Conservation (phyloP, 2,113 vertebrate species). For the Thunnus thynnus region DNA sequence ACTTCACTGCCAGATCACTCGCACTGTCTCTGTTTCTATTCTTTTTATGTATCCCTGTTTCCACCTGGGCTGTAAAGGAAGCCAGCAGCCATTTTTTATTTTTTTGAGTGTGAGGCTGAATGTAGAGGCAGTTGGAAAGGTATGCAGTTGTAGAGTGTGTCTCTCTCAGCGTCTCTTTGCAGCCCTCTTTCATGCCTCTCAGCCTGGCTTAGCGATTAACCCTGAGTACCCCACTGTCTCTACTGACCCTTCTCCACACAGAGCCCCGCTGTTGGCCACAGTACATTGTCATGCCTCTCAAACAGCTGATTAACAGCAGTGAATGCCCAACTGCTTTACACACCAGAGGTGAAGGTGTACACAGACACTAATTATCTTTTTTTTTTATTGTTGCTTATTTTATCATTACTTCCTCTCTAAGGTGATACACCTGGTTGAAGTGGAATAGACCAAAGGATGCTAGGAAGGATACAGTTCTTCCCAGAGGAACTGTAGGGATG, state of each 20-base stretch:
- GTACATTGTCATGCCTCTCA: conserved; percentile 65
- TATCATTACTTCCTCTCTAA: conserved; percentile 41
- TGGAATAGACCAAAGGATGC: conserved; percentile 32
- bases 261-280: conserved; percentile 46
- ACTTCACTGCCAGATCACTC: conserved; percentile 54
- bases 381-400: conserved; percentile 30
- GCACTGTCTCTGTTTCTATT: conserved; percentile 32
- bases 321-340: conserved; percentile 62
- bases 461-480: conserved; percentile 40
- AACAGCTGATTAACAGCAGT: conserved; percentile 70
- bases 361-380: conserved; percentile 15
- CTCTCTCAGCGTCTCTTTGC: conserved; percentile 76
- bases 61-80: conserved; percentile 44
- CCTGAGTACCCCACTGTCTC: conserved; percentile 67
- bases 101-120: conserved; percentile 30
- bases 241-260: conserved; percentile 64
- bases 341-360: conserved; percentile 53
- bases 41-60: conserved; percentile 20
- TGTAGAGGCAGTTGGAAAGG: conserved; percentile 65
- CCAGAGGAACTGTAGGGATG: conserved; percentile 10
- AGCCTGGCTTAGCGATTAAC: conserved; percentile 83
- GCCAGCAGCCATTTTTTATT: conserved; percentile 69
- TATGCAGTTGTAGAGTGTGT: conserved; percentile 71
- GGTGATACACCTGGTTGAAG: conserved; percentile 29
- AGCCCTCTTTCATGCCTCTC: conserved; percentile 80